Evolutionary conservation across 2,113 vertebrate species (phyloP).

Genomic region (Gymnocephalus cernua): DNA sequence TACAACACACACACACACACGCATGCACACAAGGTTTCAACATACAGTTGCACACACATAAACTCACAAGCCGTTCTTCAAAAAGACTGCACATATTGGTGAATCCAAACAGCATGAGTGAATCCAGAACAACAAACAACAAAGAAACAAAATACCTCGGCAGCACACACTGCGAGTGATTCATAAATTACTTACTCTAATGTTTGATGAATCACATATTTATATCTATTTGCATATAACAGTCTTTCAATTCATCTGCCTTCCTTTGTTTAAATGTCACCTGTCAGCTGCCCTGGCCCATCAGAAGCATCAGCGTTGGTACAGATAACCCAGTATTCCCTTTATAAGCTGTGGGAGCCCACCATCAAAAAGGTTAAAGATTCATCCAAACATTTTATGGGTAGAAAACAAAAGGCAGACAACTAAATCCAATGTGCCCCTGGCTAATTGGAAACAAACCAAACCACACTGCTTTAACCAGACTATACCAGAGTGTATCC

Average conservation of each 20-base stretch:
- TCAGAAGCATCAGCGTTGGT: not conserved
- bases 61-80: constrained; percentile 4
- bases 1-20: constrained; percentile 15
- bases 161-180: not conserved
- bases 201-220: constrained; percentile 41
- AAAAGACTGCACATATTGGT: constrained; percentile 16
- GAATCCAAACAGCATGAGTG: constrained; percentile 17
- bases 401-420: constrained; percentile 28
- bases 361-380: not conserved
- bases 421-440: not conserved
- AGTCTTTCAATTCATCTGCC: not conserved
- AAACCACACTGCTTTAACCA: not conserved
- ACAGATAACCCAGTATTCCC: not conserved
- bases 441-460: not conserved
- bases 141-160: constrained; percentile 38
- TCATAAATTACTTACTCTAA: constrained; percentile 36
- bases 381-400: constrained; percentile 23
- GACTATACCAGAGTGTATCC: not conserved
- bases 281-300: not conserved
- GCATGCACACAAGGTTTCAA: not conserved
- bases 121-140: constrained; percentile 25
- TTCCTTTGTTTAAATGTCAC: constrained; percentile 8
- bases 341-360: not conserved
- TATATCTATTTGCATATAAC: constrained; percentile 33
- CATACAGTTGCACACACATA: not conserved